phyloP scores from a whole-genome alignment of 2,113 vertebrate species.

The Macaca mulatta region DNA sequence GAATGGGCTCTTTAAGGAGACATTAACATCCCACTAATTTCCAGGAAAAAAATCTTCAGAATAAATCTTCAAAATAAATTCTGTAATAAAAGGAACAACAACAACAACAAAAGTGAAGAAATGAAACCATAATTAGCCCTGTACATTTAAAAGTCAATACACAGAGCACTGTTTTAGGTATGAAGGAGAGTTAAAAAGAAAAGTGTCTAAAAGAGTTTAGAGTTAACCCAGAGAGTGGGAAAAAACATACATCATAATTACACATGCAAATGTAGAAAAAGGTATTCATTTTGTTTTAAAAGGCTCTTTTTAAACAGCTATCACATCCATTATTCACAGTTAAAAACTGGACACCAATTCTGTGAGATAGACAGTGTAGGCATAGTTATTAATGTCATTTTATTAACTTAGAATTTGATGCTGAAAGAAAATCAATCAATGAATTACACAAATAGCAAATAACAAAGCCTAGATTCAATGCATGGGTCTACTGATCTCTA shows the following conservation, averaged over 20 bases:
- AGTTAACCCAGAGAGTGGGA: background rate
- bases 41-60: background rate
- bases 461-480: background rate
- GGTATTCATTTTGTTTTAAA: background rate
- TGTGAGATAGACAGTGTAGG: background rate
- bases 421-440: background rate
- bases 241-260: background rate
- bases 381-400: background rate
- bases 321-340: background rate
- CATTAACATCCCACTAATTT: background rate
- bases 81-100: background rate
- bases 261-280: background rate
- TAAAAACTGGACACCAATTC: background rate
- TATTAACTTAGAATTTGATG: background rate
- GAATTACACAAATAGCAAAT: background rate
- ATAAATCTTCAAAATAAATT: background rate
- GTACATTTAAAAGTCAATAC: background rate
- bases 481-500: background rate
- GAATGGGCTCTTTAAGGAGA: background rate
- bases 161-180: background rate
- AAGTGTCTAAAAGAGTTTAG: background rate
- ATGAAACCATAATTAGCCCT: background rate
- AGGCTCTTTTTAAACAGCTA: background rate
- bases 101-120: background rate
- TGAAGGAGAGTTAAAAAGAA: background rate